These are phyloP conservation scores for Mormyrops boulengeri DNA, from an alignment of 2,797 vertebrate genomes.

Conservation along the genomic window DNA sequence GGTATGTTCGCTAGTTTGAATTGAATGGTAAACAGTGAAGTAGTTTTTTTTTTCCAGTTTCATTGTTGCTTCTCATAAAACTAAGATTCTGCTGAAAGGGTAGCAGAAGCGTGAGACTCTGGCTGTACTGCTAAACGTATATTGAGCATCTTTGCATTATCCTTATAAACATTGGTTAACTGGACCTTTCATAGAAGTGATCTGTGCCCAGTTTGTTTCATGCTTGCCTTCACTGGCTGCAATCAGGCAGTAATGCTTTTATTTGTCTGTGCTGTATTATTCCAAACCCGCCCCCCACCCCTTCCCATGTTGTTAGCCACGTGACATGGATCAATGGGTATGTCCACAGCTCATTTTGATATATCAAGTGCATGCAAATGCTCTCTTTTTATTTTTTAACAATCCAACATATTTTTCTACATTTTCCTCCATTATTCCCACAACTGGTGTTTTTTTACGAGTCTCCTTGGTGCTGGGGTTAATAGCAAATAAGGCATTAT, in stretches of 20 bases:
- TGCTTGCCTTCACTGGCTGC: slow-evolving; percentile 31
- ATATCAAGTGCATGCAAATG: slow-evolving; percentile 52
- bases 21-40: not conserved
- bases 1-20: not conserved
- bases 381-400: slow-evolving; percentile 5
- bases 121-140: not conserved
- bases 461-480: not conserved
- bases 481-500: not conserved
- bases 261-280: slow-evolving; percentile 44
- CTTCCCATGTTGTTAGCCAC: slow-evolving; percentile 68
- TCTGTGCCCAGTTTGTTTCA: slow-evolving; percentile 29
- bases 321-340: slow-evolving; percentile 81
- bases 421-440: slow-evolving; percentile 40
- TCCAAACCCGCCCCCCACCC: slow-evolving; percentile 38
- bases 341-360: slow-evolving; percentile 56
- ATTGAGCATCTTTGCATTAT: not conserved
- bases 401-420: slow-evolving; percentile 26
- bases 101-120: not conserved
- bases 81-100: not conserved
- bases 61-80: not conserved
- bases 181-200: not conserved
- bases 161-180: not conserved
- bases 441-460: slow-evolving; percentile 38
- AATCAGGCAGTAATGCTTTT: slow-evolving; percentile 43
- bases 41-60: not conserved